Evolutionary conservation across 2,888 invertebrate species (phyloP), one percentile per base, ranked within the genome.

Genomic region (Vanessa cardui): DNA sequence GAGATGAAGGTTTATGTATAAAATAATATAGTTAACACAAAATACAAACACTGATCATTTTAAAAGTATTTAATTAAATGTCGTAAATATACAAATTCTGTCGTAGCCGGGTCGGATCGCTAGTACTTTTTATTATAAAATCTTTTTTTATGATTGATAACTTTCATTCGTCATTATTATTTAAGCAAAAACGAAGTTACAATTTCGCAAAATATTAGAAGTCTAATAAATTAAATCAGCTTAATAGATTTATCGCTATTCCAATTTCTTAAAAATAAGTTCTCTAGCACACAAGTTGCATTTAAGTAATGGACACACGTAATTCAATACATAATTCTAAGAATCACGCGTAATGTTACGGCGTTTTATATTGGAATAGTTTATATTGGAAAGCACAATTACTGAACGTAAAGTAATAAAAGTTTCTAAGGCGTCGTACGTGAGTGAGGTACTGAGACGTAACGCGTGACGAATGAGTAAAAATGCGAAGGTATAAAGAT

Each of bases 401-500:
- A 88, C 85, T 79, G 74, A 72, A 76, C 74, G 76, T 77, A 75
- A 75, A 80, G 83, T 83, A 85, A 88, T 88, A 88, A 87, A 88
- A 89, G 83, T 87, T 89, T 84, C 83, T 78, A 80, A 81, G 80
- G 79, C 78, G 79, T 77, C 70, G 75, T 80, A 89, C 89, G 89
- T 90, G 89, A 84, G 79, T 69, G 72, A 78, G 87, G 81, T 84
- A 85, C 83, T 76, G 81, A 87, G 82, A 82, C 79, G 80, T 78
- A 84, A 89, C 90, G 88, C 88, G 89, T 86, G 85, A 86, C 80
- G 89, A 88, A 89, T 89, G 80, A 83, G 81, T 80, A 85, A 88
- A 77, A 80, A 78, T 74, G 72, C 66, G 65, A 73, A 73, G 72
- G 68, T 78, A 78, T 78, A 77, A 76, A 78, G 77, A 74, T 75